Evolutionary conservation across 2,888 invertebrate species (phyloP).

Genomic region (Taphrorychus bicolor): DNA sequence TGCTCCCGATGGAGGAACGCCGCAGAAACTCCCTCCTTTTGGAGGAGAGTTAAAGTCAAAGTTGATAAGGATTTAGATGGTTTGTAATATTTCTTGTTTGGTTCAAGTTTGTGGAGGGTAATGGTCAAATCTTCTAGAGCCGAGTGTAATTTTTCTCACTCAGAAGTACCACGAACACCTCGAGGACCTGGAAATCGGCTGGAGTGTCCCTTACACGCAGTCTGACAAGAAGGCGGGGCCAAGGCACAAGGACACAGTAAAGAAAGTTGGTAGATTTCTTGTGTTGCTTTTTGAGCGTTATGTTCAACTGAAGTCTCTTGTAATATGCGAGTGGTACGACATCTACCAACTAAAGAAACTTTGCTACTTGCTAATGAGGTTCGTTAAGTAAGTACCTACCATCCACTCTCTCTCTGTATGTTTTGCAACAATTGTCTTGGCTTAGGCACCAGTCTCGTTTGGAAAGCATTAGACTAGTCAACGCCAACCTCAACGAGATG

Average conservation of each 20-base stretch:
- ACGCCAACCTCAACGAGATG: constrained; percentile 59
- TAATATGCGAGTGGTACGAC: constrained; percentile 62
- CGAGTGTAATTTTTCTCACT: constrained; percentile 51
- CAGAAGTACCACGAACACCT: constrained; percentile 60
- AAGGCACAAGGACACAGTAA: constrained; percentile 57
- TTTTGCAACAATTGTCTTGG: not conserved
- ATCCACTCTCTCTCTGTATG: constrained; percentile 13
- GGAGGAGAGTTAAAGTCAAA: constrained; percentile 52
- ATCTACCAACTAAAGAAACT: constrained; percentile 58
- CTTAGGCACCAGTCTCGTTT: constrained; percentile 58
- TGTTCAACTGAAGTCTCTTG: constrained; percentile 58
- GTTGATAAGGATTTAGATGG: constrained; percentile 52
- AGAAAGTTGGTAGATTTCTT: constrained; percentile 54
- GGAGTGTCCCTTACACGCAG: constrained; percentile 47
- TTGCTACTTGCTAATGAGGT: constrained; percentile 53
- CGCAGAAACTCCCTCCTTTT: constrained; percentile 49
- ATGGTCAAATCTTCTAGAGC: constrained; percentile 44
- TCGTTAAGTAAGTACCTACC: constrained; percentile 55
- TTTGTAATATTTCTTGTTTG: constrained; percentile 44
- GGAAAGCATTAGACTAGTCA: constrained; percentile 57
- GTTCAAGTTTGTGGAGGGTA: not conserved
- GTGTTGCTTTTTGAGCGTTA: constrained; percentile 50
- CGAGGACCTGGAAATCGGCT: constrained; percentile 60
- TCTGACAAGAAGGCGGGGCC: constrained; percentile 48
- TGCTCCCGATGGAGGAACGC: constrained; percentile 53